These are phyloP conservation scores for Cynopterus sphinx DNA, from an alignment of 2,797 vertebrate genomes.

Conservation along the genomic window DNA sequence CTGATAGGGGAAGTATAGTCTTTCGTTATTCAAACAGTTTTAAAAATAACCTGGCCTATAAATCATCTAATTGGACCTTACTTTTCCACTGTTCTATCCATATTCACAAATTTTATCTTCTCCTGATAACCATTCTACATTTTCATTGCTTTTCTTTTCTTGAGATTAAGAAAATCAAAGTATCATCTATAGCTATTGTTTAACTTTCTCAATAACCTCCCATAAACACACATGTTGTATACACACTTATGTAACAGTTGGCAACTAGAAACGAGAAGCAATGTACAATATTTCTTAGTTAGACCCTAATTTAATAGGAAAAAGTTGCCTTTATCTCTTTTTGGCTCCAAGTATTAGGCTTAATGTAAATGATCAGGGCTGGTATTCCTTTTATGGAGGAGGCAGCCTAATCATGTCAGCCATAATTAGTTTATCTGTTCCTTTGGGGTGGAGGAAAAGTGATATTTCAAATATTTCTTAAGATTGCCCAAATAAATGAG, in stretches of 20 bases:
- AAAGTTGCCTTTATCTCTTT: background rate
- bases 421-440: background rate
- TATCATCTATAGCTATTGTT: background rate
- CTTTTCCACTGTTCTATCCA: background rate
- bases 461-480: background rate
- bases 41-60: slow-evolving; percentile 30
- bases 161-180: slow-evolving; percentile 37
- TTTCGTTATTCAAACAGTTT: slow-evolving; percentile 9
- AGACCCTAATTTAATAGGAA: slow-evolving; percentile 35
- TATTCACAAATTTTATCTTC: slow-evolving; percentile 14
- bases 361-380: slow-evolving; percentile 24
- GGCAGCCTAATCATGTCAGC: background rate
- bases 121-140: background rate
- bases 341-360: slow-evolving; percentile 35
- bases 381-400: background rate
- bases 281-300: background rate
- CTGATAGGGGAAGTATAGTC: background rate
- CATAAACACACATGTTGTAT: background rate
- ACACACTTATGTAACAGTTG: background rate
- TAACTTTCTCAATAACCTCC: background rate
- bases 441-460: background rate
- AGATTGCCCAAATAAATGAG: background rate
- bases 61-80: background rate
- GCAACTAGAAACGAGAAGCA: slow-evolving; percentile 45
- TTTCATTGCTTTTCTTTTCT: slow-evolving; percentile 52